Evolutionary conservation across 1,140 invertebrate species (phyloP), one percentile per base, ranked within the genome.

Genomic region (Caenorhabditis briggsae): DNA sequence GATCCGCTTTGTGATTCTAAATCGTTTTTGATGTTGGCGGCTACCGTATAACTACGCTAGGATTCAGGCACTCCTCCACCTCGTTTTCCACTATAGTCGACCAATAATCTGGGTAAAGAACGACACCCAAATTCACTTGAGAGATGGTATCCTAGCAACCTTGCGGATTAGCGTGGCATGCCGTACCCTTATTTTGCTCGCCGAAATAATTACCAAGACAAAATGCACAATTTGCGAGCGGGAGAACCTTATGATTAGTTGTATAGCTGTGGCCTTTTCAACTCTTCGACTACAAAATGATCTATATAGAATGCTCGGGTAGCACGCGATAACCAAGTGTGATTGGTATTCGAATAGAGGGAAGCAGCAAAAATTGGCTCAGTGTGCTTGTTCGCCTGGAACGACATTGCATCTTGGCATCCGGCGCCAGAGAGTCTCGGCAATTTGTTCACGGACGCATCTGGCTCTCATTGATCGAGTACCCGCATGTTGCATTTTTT

Each of bases 391-490:
- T 33, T 65, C 61, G 61, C 61, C 61, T 74, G 65, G 43, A 46
- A 74, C 41, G n/a, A 74, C 43, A 48, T 74, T 74, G 41, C 65
- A 74, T 74, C 25, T 74, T 12, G 20, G 56, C 43, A 74, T 78
- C 70, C n/a, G 70, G 70, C 20, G n/a, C 46, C 46, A 53, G n/a
- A 50, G 70, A n/a, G 2, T 59, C 12, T 8, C 65, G n/a, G 16
- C 65, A 43, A n/a, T 18, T 74, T 23, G 20, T 58, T 58, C 46
- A 23, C 41, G 16, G 70, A 50, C 46, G 46, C 70, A 78, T 78
- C 70, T 78, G 70, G 70, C 46, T 23, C n/a, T 78, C 70, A 78
- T 78, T 50, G 70, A 78, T 78, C 0, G 70, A 78, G n/a, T 50
- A 16, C 11, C n/a, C 70, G 33, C 46, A 78, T 50, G 70, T 50